Evolutionary conservation across 2,797 vertebrate species (phyloP), one percentile per base, ranked within the genome.

Genomic region (Otus scops): DNA sequence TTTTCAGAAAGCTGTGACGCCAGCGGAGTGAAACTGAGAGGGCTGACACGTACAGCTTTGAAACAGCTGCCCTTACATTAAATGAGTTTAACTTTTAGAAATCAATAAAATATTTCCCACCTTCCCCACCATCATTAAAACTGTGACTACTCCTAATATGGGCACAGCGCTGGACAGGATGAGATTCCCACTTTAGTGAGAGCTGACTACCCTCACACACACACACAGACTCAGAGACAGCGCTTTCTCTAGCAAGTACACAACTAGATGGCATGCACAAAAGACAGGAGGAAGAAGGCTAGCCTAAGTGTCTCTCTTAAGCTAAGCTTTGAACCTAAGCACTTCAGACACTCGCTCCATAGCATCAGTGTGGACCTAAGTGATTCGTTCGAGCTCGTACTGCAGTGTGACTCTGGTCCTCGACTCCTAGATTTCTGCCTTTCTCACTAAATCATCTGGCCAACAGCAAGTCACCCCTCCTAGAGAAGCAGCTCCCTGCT

Each of bases 401-500:
- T n/a, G 36, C 23, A 19, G 32, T 9, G 6, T 6, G 15, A 53
- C 45, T 10, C 30, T 32, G 22, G 47, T 28, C 23, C 63, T 59
- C 2, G 1, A 28, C 16, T 43, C 59, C 20, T 9, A 34, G 57
- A 38, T 71, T 51, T 56, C 17, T 57, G 56, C 24, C 30, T 36
- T 57, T 32, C 43, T 39, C 34, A 47, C 12, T 36, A 59, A 59
- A 77, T 28, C 77, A n/a, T 12, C 59, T 39, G 38, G 51, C 22
- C 22, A 32, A 34, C 8, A 0, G 26, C n/a, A 45, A 45, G 26
- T 0, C 1, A 34, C 26, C 5, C 7, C 41, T 43, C 39, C 65
- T 9, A 20, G 9, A 27, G 30, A 48, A 41, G 39, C 47, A 60
- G 59, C 41, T 71, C 5, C 39, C 34, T n/a, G 59, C 59, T 88